Evolutionary conservation across 2,888 invertebrate genomes (phyloP).

Genomic region (Dryadula phaetusa): DNA sequence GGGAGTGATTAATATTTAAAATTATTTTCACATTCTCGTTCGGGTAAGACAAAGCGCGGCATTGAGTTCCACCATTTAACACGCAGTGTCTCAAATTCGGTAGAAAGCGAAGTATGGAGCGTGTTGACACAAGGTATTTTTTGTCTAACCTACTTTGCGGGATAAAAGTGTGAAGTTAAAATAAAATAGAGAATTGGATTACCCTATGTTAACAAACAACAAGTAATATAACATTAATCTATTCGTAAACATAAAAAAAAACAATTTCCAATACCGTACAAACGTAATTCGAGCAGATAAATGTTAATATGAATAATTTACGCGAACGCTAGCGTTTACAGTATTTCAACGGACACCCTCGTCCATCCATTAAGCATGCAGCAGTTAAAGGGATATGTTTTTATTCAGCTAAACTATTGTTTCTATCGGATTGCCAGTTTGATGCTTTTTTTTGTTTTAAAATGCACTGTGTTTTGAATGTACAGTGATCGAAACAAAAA

Average conservation of each 20-base stretch:
- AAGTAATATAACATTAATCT: too few relatives aligned
- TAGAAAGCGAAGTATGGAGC: too few relatives aligned
- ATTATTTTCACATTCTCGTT: too few relatives aligned
- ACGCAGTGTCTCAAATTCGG: too few relatives aligned
- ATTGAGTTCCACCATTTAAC: too few relatives aligned
- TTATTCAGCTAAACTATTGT: constrained; percentile 21
- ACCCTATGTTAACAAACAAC: too few relatives aligned
- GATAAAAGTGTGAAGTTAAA: too few relatives aligned
- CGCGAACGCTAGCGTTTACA: constrained; percentile 22
- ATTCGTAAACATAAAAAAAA: neutral
- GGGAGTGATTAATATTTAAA: too few relatives aligned
- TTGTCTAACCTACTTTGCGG: too few relatives aligned
- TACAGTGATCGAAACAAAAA: constrained; percentile 14
- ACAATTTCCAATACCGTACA: constrained; percentile 4
- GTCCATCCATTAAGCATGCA: constrained; percentile 11
- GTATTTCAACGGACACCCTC: constrained; percentile 11
- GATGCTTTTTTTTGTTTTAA: neutral
- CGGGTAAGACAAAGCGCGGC: too few relatives aligned
- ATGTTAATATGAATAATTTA: constrained; percentile 25
- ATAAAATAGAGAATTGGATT: too few relatives aligned
- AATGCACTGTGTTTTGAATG: neutral
- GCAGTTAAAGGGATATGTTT: constrained; percentile 24
- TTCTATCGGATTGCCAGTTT: constrained; percentile 10
- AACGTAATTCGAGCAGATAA: constrained; percentile 13
- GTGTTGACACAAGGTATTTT: too few relatives aligned